A percentile compares a stretch with the other conserved stretches of the same genome.
Evolutionary conservation across 1,140 invertebrate species (phyloP).

Genomic region (Dendroctonus ponderosae): DNA sequence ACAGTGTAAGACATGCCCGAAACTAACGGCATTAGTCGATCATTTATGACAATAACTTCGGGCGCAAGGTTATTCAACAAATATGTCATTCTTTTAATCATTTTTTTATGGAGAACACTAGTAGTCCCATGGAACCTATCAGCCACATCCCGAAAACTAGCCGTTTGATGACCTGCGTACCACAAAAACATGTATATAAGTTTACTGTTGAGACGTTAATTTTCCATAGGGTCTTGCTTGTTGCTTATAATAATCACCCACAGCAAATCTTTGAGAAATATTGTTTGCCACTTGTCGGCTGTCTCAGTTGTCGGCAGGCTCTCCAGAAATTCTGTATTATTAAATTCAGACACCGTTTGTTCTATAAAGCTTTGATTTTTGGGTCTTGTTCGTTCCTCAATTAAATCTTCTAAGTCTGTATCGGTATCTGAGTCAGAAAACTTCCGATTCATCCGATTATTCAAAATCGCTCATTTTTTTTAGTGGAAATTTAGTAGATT

Average conservation of each 20-base stretch:
- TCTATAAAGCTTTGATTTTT: constrained; percentile 2
- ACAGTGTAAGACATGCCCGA: too few relatives aligned
- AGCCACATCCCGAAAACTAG: constrained; percentile 44
- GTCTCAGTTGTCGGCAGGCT: constrained; percentile 33
- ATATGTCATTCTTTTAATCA: constrained; percentile 40
- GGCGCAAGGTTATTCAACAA: constrained; percentile 38
- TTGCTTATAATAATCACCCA: constrained; percentile 15
- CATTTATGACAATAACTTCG: constrained; percentile 18
- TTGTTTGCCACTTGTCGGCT: constrained; percentile 12
- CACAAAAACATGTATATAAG: constrained; percentile 41
- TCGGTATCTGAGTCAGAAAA: background rate
- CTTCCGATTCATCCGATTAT: background rate
- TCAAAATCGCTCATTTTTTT: constrained; percentile 6
- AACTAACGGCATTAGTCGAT: too few relatives aligned
- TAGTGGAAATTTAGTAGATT: background rate
- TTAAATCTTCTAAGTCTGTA: constrained; percentile 8
- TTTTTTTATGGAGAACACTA: constrained; percentile 40
- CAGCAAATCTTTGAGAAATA: constrained; percentile 21
- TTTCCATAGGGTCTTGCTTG: constrained; percentile 28
- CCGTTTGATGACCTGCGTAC: constrained; percentile 45
- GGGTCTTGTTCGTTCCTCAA: constrained; percentile 7
- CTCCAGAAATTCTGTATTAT: constrained; percentile 28
- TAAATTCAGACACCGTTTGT: constrained; percentile 20
- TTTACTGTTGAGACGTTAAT: constrained; percentile 23
- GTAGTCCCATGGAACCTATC: constrained; percentile 45